These are phyloP conservation scores for Heliconius cydno DNA, from an alignment of 2,888 invertebrate species.

Conservation along the genomic window DNA sequence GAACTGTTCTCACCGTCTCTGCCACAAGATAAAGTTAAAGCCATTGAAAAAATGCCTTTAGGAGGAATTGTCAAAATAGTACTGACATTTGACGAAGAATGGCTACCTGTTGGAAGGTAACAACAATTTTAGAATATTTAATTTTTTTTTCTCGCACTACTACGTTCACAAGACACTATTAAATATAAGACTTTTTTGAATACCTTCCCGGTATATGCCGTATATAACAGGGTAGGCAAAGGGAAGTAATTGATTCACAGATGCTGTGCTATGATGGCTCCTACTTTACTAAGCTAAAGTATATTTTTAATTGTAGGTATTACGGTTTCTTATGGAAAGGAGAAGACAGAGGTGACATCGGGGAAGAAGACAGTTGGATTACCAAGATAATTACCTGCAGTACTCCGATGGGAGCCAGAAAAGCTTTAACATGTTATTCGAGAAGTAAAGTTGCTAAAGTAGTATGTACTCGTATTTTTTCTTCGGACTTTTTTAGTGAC, in stretches of 20 bases:
- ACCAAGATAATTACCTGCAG: not conserved
- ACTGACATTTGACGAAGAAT: conserved; percentile 83
- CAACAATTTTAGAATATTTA: too few relatives aligned
- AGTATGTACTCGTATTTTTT: not conserved
- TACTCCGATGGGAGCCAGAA: conserved; percentile 13
- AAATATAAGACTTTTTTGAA: too few relatives aligned
- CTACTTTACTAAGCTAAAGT: too few relatives aligned
- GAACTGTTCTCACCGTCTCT: conserved; percentile 82
- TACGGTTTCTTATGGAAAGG: conserved; percentile 8
- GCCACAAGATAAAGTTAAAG: conserved; percentile 76
- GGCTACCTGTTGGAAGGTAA: conserved; percentile 80
- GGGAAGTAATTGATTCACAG: too few relatives aligned
- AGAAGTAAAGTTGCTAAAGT: conserved; percentile 17
- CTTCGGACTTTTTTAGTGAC: not conserved
- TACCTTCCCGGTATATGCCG: too few relatives aligned
- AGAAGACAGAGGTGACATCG: not conserved
- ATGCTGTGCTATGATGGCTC: too few relatives aligned
- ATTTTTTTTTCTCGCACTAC: too few relatives aligned
- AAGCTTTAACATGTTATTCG: conserved; percentile 7
- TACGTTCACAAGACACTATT: too few relatives aligned
- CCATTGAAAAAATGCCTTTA: conserved; percentile 83
- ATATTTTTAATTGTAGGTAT: not conserved
- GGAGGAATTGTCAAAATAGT: conserved; percentile 87
- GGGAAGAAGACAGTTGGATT: not conserved
- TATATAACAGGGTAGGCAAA: too few relatives aligned